Percentiles rank a stretch among this genome's conserved stretches.
Conservation (phyloP, 2,888 invertebrate species). For the Syrista parreyssii region DNA sequence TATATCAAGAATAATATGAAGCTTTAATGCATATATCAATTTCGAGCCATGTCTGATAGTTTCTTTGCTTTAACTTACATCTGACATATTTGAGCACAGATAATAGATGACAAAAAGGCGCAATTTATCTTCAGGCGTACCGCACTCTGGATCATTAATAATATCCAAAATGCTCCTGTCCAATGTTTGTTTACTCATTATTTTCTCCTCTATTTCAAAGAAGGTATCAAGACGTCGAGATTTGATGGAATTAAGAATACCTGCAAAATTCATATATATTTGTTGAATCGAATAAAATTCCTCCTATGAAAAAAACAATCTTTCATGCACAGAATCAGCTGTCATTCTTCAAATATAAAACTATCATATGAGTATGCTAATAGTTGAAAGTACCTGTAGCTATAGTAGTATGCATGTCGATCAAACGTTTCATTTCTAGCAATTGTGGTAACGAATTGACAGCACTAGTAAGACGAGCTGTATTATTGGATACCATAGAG, state of each 20-base stretch:
- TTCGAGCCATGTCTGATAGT: background rate
- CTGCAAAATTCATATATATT: constrained; percentile 57
- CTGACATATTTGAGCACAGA: constrained; percentile 85
- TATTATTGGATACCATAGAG: constrained; percentile 91
- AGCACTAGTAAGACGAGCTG: constrained; percentile 92
- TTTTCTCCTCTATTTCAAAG: constrained; percentile 98
- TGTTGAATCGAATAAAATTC: background rate
- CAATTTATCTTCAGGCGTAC: constrained; percentile 91
- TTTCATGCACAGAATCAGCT: background rate
- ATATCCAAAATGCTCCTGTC: constrained; percentile 91
- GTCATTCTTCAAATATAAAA: background rate
- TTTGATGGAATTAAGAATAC: constrained; percentile 86
- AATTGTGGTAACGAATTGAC: constrained; percentile 96
- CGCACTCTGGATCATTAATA: constrained; percentile 86
- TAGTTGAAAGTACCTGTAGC: constrained; percentile 78
- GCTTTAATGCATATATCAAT: background rate
- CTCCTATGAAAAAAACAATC: background rate
- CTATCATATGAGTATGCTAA: background rate
- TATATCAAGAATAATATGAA: background rate
- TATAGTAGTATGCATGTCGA: constrained; percentile 99
- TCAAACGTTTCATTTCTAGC: constrained; percentile 95
- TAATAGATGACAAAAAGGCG: constrained; percentile 93
- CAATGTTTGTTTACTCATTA: constrained; percentile 87
- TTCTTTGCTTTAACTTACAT: constrained; percentile 62
- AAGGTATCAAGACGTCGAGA: constrained; percentile 92